A percentile compares a stretch with the other conserved stretches of the same genome.
Conservation (phyloP, 1,140 invertebrate species). For the Drosophila bocki region DNA sequence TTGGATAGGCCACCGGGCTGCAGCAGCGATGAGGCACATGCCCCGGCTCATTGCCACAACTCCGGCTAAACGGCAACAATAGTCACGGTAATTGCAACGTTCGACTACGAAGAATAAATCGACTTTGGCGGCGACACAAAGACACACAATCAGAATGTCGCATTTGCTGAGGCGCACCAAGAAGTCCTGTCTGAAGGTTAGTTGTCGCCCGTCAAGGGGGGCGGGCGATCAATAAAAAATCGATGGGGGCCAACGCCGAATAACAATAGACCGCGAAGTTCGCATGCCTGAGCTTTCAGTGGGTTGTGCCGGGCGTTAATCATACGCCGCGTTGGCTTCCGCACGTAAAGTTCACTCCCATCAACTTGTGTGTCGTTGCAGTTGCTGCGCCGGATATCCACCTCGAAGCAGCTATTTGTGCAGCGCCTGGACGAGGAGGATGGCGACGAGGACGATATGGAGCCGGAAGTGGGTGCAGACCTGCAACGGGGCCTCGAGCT, state of each 20-base stretch:
- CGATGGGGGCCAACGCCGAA: constrained; percentile 42
- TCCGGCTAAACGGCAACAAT: constrained; percentile 23
- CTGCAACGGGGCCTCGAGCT: constrained; percentile 17
- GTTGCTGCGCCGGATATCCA: constrained; percentile 77
- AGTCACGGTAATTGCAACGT: constrained; percentile 37
- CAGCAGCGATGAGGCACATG: constrained; percentile 57
- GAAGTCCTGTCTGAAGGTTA: constrained; percentile 83
- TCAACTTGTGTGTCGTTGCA: constrained; percentile 29
- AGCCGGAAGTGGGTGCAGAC: constrained; percentile 14
- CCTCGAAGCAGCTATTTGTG: constrained; percentile 74
- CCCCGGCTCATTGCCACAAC: constrained; percentile 20
- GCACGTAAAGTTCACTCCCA: background rate
- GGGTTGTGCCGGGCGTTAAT: constrained; percentile 17
- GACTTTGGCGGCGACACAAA: constrained; percentile 5
- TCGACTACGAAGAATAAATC: constrained; percentile 25
- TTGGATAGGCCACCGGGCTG: constrained; percentile 72
- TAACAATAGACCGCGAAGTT: constrained; percentile 20
- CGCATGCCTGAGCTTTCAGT: constrained; percentile 6
- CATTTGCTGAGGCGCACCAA: constrained; percentile 82
- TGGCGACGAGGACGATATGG: constrained; percentile 39
- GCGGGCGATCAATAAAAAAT: constrained; percentile 67
- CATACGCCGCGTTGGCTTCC: constrained; percentile 31
- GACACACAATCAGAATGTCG: constrained; percentile 61
- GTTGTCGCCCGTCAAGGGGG: constrained; percentile 1
- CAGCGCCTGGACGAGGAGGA: constrained; percentile 76